These are phyloP conservation scores for Salarias fasciatus DNA, from an alignment of 2,797 vertebrate genomes.

Conservation along the genomic window DNA sequence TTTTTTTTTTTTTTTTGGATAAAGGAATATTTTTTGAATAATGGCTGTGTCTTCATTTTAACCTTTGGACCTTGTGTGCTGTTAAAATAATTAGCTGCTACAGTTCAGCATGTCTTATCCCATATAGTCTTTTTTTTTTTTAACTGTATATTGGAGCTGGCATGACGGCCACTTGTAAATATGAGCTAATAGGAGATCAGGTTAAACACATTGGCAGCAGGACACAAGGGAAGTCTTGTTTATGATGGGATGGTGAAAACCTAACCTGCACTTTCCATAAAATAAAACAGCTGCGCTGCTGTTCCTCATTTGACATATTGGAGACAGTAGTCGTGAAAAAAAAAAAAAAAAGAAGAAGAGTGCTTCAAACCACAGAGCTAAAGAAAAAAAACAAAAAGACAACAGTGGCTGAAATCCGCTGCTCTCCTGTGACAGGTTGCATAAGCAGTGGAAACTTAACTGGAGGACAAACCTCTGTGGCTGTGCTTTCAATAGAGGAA, in stretches of 20 bases:
- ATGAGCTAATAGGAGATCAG: slow-evolving; percentile 1
- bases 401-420: slow-evolving; percentile 55
- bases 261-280: slow-evolving; percentile 9
- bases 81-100: slow-evolving; percentile 15
- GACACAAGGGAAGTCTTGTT: background rate
- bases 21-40: slow-evolving; percentile 26
- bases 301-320: slow-evolving; percentile 27
- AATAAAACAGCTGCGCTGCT: slow-evolving; percentile 4
- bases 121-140: background rate
- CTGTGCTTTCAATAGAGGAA: slow-evolving; percentile 70
- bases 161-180: slow-evolving; percentile 12
- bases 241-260: slow-evolving; percentile 12
- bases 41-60: background rate
- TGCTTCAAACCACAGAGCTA: slow-evolving; percentile 36
- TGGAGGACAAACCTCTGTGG: slow-evolving; percentile 75
- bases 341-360: background rate
- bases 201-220: no score
- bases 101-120: background rate
- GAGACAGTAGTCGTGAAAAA: slow-evolving; percentile 32
- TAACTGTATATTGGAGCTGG: slow-evolving; percentile 2
- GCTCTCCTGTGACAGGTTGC: slow-evolving; percentile 73
- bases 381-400: slow-evolving; percentile 47
- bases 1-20: slow-evolving; percentile 35
- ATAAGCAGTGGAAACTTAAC: slow-evolving; percentile 83
- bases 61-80: slow-evolving; percentile 18